Evolutionary conservation across 2,888 invertebrate genomes (phyloP), one percentile per base, ranked within the genome.

Genomic region (Pherbina coryleti): DNA sequence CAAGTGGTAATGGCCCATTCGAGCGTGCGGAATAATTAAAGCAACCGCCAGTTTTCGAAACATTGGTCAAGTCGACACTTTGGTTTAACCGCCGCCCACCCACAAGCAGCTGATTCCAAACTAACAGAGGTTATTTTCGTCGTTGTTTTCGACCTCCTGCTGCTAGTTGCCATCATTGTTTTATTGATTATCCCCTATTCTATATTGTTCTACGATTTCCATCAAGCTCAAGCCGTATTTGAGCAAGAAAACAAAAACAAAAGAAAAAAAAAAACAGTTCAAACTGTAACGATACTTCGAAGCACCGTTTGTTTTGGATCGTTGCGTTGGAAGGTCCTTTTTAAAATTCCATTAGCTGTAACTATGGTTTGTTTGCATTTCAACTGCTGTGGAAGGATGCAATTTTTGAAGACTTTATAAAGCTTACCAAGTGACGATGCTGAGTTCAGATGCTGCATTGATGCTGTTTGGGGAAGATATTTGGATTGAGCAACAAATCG

Each of bases 21-120:
- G 22, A 74, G 75, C 44, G 74, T 62, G 28, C 55, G 70, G 76
- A 73, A 79, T 73, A 74, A 79, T 79, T 79, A 79, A 53, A 76
- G 76, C 72, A 72, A 76, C 76, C 76, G 73, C 73, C 70, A 34
- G 69, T 75, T 76, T 74, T 76, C 34, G 76, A 51, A 51, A 74
- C 64, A 74, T 51, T 66, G 64, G 74, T 51, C 64, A 31, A 28
- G 51, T 53, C 51, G 74, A 74, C 51, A 74, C 74, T 74, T 72
- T 72, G 22, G 22, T 25, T 57, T 5, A 19, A 44, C 44, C 67
- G 44, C 7, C 44, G 7, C 14, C 17, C 37, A 31, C n/a, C 34
- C 51, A 28, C 14, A 19, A 14, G 17, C 51, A 51, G 3, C 37
- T 9, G 28, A 19, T 25, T 37, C 19, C 49, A 14, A 14, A 44